phyloP scores from a whole-genome alignment of 1,140 invertebrate species.

The Pantala flavescens region DNA sequence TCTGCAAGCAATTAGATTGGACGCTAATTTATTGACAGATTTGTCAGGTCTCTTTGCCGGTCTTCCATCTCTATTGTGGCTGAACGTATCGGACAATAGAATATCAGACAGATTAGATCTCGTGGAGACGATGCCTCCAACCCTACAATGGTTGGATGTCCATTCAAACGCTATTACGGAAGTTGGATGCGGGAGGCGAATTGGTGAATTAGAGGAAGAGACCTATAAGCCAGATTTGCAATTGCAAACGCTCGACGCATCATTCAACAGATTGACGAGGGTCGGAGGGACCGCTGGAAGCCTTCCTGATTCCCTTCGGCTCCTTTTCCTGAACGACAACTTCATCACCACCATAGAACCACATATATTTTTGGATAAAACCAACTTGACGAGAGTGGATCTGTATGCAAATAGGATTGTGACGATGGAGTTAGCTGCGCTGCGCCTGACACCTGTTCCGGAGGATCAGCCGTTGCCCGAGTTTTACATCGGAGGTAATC shows the following conservation, averaged over 20 bases:
- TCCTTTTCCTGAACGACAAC: slow-evolving; percentile 74
- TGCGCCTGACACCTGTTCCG: slow-evolving; percentile 59
- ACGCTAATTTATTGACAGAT: slow-evolving; percentile 75
- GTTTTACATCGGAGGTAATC: slow-evolving; percentile 80
- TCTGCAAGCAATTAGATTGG: slow-evolving; percentile 72
- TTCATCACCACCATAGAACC: slow-evolving; percentile 64
- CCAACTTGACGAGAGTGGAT: slow-evolving; percentile 70
- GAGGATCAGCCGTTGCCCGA: slow-evolving; percentile 58
- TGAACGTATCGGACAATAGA: slow-evolving; percentile 78
- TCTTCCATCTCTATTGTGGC: slow-evolving; percentile 64
- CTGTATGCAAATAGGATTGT: slow-evolving; percentile 75
- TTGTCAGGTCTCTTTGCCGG: slow-evolving; percentile 78
- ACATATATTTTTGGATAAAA: slow-evolving; percentile 72
- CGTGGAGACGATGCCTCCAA: slow-evolving; percentile 72
- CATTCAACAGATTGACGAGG: slow-evolving; percentile 67
- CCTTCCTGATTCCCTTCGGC: slow-evolving; percentile 64
- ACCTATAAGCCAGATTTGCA: slow-evolving; percentile 40
- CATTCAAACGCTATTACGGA: slow-evolving; percentile 78
- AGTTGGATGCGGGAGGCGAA: slow-evolving; percentile 49
- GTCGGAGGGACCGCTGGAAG: slow-evolving; percentile 47
- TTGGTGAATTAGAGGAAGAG: not conserved
- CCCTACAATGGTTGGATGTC: slow-evolving; percentile 82
- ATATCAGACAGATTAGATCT: slow-evolving; percentile 42
- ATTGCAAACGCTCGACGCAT: slow-evolving; percentile 67
- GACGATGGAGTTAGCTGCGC: slow-evolving; percentile 67